Evolutionary conservation across 2,113 vertebrate species (phyloP).

Genomic region (Pterophyllum scalare): DNA sequence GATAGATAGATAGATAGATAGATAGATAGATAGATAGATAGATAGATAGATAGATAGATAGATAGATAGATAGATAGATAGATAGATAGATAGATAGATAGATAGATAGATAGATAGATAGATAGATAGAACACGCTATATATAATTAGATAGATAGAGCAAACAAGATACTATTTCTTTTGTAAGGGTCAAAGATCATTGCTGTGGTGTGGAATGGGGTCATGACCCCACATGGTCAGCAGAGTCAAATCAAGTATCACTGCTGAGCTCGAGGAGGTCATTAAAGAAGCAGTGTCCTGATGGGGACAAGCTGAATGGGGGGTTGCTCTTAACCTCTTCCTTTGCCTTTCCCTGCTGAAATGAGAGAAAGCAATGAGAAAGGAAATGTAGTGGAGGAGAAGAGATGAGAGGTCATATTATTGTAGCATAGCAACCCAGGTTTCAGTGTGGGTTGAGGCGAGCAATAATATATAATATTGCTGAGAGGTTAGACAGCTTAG

Average conservation of each 20-base stretch:
- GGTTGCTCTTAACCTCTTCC: conserved; percentile 70
- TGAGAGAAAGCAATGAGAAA: conserved; percentile 58
- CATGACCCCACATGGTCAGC: conserved; percentile 66
- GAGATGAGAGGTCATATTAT: conserved; percentile 79
- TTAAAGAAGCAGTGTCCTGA: conserved; percentile 69
- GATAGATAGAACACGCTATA: conserved; percentile 16
- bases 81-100: conserved; percentile 31
- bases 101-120: conserved; percentile 42
- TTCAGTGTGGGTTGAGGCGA: conserved; percentile 80
- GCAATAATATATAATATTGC: conserved; percentile 80
- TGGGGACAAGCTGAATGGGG: conserved; percentile 46
- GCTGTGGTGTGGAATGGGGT: conserved; percentile 74
- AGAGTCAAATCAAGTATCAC: conserved; percentile 73
- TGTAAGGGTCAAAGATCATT: conserved; percentile 72
- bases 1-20: conserved; percentile 26
- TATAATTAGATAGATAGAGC: conserved; percentile 23
- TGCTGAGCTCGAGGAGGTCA: conserved; percentile 67
- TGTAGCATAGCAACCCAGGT: conserved; percentile 82
- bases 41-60: conserved; percentile 27
- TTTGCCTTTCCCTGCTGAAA: conserved; percentile 52
- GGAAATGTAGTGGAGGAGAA: conserved; percentile 72
- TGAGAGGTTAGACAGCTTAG: conserved; percentile 80
- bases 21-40: conserved; percentile 32
- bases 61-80: conserved; percentile 33
- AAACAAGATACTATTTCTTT: conserved; percentile 37